phyloP scores from a whole-genome alignment of 2,113 vertebrate genomes.

The Monopterus albus region DNA sequence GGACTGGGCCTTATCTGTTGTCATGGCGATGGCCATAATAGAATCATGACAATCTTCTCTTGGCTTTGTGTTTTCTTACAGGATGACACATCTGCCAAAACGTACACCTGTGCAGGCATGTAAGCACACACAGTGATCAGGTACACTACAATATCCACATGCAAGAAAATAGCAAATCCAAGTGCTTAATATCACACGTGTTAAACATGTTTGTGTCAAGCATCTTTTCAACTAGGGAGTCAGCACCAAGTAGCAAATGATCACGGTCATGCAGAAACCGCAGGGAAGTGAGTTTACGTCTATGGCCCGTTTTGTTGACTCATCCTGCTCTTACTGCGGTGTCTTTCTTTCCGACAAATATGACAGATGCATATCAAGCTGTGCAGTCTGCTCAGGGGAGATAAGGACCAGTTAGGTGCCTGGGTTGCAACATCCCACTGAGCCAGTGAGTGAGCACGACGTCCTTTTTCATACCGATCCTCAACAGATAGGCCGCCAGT shows the following conservation, averaged over 20 bases:
- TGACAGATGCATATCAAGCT: conserved; percentile 85
- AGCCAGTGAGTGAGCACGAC: conserved; percentile 82
- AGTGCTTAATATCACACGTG: neutral
- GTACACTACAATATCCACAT: neutral
- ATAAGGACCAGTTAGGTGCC: conserved; percentile 83
- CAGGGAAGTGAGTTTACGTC: conserved; percentile 72
- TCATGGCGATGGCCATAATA: conserved; percentile 72
- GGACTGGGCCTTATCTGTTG: conserved; percentile 75
- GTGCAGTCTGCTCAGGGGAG: conserved; percentile 80
- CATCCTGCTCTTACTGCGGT: conserved; percentile 74
- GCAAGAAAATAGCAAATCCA: conserved; percentile 9
- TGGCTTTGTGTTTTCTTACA: conserved; percentile 37
- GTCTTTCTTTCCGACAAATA: conserved; percentile 84
- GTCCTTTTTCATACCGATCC: conserved; percentile 79
- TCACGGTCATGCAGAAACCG: conserved; percentile 64
- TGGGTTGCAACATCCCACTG: conserved; percentile 84
- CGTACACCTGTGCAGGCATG: conserved; percentile 36
- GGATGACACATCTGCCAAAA: conserved; percentile 5
- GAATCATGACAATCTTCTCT: conserved; percentile 73
- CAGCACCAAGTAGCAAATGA: conserved; percentile 45
- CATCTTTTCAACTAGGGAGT: conserved; percentile 17
- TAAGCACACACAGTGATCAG: conserved; percentile 10
- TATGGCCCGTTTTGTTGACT: conserved; percentile 71
- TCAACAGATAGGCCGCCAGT: conserved; percentile 72
- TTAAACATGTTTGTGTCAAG: neutral